Evolutionary conservation across 2,113 vertebrate species (phyloP).

Genomic region (Notothenia coriiceps): DNA sequence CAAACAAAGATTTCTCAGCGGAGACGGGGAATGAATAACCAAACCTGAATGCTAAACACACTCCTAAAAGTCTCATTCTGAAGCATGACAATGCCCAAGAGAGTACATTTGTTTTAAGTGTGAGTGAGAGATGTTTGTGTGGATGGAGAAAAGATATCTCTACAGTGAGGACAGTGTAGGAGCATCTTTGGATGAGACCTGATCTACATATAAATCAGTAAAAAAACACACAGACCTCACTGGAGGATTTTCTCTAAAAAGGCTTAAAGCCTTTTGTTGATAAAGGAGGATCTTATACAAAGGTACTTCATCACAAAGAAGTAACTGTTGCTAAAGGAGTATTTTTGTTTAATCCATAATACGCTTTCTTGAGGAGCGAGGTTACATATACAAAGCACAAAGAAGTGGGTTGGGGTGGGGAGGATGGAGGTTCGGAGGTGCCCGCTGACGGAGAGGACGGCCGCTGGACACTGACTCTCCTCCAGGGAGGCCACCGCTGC

Average conservation of each 20-base stretch:
- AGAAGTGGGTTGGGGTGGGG: slow-evolving; percentile 39
- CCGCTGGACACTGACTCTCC: slow-evolving; percentile 12
- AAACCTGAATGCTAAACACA: slow-evolving; percentile 99
- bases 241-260: slow-evolving; percentile 35
- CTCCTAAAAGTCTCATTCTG: slow-evolving; percentile 93
- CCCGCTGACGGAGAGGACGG: slow-evolving; percentile 25
- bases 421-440: slow-evolving; percentile 14
- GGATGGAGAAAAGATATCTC: slow-evolving; percentile 77
- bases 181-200: slow-evolving; percentile 41
- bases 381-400: slow-evolving; percentile 43
- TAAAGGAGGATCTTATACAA: slow-evolving; percentile 33
- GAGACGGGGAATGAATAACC: slow-evolving; percentile 83
- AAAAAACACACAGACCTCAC: slow-evolving; percentile 50
- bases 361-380: slow-evolving; percentile 34
- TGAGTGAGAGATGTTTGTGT: slow-evolving; percentile 73
- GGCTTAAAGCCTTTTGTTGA: slow-evolving; percentile 9
- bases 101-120: slow-evolving; percentile 93
- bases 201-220: slow-evolving; percentile 66
- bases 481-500: slow-evolving; percentile 40
- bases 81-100: slow-evolving; percentile 90
- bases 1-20: slow-evolving; percentile 94
- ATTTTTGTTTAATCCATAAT: slow-evolving; percentile 20
- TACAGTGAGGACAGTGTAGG: slow-evolving; percentile 44
- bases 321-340: slow-evolving; percentile 25
- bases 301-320: slow-evolving; percentile 30